Conservation (phyloP, 2,113 vertebrate genomes). For the Craseonycteris thonglongyai region DNA sequence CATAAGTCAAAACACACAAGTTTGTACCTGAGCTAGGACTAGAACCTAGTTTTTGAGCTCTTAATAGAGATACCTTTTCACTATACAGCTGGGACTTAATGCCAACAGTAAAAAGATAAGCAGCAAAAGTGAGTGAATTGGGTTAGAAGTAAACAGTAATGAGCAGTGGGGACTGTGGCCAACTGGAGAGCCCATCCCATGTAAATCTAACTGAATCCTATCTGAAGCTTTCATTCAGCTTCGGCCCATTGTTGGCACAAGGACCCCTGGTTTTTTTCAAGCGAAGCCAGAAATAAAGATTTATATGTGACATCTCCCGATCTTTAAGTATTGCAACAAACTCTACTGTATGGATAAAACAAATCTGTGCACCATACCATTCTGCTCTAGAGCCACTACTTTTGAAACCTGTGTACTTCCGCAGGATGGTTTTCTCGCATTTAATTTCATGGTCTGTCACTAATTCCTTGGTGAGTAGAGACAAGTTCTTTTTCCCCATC, state of each 20-base stretch:
- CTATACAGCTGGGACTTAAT: neutral
- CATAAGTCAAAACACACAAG: neutral
- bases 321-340: constrained; percentile 15
- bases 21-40: neutral
- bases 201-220: neutral
- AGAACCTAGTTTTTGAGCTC: constrained; percentile 11
- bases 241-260: neutral
- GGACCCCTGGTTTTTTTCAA: neutral
- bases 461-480: neutral
- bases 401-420: neutral
- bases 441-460: neutral
- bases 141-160: neutral
- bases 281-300: neutral
- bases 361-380: neutral
- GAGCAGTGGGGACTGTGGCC: neutral
- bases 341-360: neutral
- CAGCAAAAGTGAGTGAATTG: neutral
- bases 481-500: neutral
- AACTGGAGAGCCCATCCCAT: neutral
- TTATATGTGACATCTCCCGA: neutral
- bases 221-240: neutral
- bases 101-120: neutral
- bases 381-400: neutral
- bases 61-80: neutral
- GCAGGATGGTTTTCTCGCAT: neutral